These are phyloP conservation scores for Aulostomus chinensis DNA, from an alignment of 2,797 vertebrate genomes.

Conservation along the genomic window DNA sequence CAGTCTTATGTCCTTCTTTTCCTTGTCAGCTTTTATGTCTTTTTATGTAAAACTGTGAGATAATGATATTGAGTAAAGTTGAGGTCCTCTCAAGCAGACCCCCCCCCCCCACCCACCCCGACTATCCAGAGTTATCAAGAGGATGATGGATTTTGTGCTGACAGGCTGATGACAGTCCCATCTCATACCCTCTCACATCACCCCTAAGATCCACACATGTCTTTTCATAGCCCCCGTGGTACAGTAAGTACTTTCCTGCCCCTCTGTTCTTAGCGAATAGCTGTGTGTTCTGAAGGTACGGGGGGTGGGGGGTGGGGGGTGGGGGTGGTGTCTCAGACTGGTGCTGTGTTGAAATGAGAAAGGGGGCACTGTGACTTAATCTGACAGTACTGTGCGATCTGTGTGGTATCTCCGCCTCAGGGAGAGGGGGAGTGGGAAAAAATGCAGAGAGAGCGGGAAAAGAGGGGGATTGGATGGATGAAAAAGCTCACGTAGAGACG, in stretches of 20 bases:
- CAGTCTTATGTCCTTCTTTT: slow-evolving; percentile 2
- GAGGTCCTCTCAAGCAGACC: slow-evolving; percentile 14
- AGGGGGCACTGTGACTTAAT: slow-evolving; percentile 79
- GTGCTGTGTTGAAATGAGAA: slow-evolving; percentile 72
- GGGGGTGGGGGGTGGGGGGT: slow-evolving; percentile 35
- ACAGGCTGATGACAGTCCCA: slow-evolving; percentile 68
- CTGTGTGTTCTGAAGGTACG: slow-evolving; percentile 42
- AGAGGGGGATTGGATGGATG: slow-evolving; percentile 66
- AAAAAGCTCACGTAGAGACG: slow-evolving; percentile 71
- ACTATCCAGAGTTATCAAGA: slow-evolving; percentile 54
- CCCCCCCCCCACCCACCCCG: slow-evolving; percentile 29
- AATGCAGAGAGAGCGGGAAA: slow-evolving; percentile 42
- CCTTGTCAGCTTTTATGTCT: background rate
- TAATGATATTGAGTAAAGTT: slow-evolving; percentile 30
- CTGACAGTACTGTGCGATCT: slow-evolving; percentile 79
- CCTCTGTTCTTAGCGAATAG: slow-evolving; percentile 42
- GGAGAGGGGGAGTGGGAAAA: slow-evolving; percentile 59
- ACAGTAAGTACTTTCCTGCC: slow-evolving; percentile 61
- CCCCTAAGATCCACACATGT: slow-evolving; percentile 58
- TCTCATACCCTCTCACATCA: slow-evolving; percentile 65
- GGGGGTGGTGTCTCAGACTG: too few relatives aligned
- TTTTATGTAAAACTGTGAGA: slow-evolving; percentile 11
- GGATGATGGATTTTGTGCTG: slow-evolving; percentile 71
- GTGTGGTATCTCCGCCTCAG: slow-evolving; percentile 80
- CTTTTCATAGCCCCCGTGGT: slow-evolving; percentile 62